Conservation (phyloP, 2,888 invertebrate genomes). For the Stomorhina lunata region DNA sequence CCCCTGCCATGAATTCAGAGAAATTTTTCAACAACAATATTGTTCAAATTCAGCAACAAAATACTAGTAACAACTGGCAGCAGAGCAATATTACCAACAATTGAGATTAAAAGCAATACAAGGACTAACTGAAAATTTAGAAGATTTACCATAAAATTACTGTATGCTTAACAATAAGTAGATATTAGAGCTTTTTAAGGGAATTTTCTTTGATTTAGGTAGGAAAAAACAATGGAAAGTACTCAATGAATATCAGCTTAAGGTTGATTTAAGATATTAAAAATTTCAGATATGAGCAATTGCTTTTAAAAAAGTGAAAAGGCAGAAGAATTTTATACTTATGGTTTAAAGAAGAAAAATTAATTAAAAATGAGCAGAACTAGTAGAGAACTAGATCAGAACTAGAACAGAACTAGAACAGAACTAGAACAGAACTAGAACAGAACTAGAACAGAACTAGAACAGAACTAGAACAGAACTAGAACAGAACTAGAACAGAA, state of each 20-base stretch:
- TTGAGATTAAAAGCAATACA: background rate
- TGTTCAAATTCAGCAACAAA: slow-evolving; percentile 66
- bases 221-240: background rate
- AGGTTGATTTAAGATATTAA: slow-evolving; percentile 54
- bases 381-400: background rate
- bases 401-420: no score
- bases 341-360: slow-evolving; percentile 58
- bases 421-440: no score
- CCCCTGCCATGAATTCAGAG: slow-evolving; percentile 13
- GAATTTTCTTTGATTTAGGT: slow-evolving; percentile 36
- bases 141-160: slow-evolving; percentile 49
- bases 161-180: slow-evolving; percentile 37
- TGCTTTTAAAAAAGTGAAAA: slow-evolving; percentile 1
- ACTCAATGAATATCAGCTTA: slow-evolving; percentile 34
- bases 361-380: slow-evolving; percentile 52
- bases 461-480: no score
- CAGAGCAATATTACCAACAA: background rate
- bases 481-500: no score
- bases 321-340: background rate
- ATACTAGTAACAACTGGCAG: slow-evolving; percentile 41
- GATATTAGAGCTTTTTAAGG: slow-evolving; percentile 46
- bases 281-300: slow-evolving; percentile 48
- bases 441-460: no score
- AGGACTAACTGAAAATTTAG: slow-evolving; percentile 6
- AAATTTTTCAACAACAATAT: slow-evolving; percentile 53